Evolutionary conservation across 2,888 invertebrate genomes (phyloP).

Genomic region (Pasiphila rectangulata): DNA sequence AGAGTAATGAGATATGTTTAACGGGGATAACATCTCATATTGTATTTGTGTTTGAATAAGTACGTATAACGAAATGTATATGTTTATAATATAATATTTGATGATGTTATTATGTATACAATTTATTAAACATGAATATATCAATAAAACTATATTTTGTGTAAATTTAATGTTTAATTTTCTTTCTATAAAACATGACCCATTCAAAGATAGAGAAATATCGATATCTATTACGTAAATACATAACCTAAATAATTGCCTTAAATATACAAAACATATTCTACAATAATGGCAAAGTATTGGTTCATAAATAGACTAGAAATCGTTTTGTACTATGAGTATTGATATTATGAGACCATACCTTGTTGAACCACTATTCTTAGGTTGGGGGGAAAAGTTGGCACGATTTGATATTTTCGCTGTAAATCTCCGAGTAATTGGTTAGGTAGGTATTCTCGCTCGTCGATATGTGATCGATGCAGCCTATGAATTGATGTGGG

Average conservation of each 20-base stretch:
- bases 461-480: conserved; percentile 80
- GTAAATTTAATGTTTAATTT: conserved; percentile 74
- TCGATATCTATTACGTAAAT: conserved; percentile 3
- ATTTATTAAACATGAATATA: conserved; percentile 81
- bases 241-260: conserved; percentile 1
- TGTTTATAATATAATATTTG: conserved; percentile 81
- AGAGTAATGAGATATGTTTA: conserved; percentile 65
- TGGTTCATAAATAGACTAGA: conserved; percentile 61
- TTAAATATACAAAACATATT: conserved; percentile 18
- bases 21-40: conserved; percentile 80
- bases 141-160: conserved; percentile 83
- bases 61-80: conserved; percentile 81
- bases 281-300: conserved; percentile 34
- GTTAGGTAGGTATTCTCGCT: conserved; percentile 48
- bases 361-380: conserved; percentile 14
- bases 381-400: conserved; percentile 64
- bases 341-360: conserved; percentile 32
- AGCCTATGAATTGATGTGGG: conserved; percentile 81
- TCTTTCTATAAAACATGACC: conserved; percentile 44
- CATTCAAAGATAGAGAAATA: conserved; percentile 27
- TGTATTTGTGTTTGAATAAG: conserved; percentile 80
- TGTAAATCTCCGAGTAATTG: conserved; percentile 63
- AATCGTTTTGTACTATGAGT: conserved; percentile 64
- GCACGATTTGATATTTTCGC: conserved; percentile 72
- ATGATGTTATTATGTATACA: conserved; percentile 82